Evolutionary conservation across 53 echinoderm and acorn worm species (phyloP), one percentile per base, ranked within the genome.

Genomic region (Echinarachnius parma): DNA sequence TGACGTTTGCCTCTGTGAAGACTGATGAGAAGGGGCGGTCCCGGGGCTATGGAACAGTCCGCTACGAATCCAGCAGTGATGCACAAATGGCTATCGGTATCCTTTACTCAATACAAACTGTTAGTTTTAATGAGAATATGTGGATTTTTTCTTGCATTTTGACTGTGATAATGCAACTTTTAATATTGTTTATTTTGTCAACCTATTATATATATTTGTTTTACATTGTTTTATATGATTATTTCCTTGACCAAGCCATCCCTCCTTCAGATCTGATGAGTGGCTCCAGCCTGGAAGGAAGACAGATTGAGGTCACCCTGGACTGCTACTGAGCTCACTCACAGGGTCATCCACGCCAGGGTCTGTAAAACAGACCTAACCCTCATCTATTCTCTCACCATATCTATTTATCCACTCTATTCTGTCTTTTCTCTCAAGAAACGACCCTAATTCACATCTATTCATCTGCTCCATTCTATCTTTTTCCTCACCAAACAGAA

Each of bases 41-140:
- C 57, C 85, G 85, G 34, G 96, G 96, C 11, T 96, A 78, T 75
- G 96, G 96, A 21, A 84, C 83, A 0, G 96, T 96, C 48, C 75
- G 91, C 11, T 96, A 87, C 53, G 85, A 85, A 39, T 76, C 60
- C 28, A 70, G 85, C 21, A 86, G 82, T 4, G 85, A 84, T 34
- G 96, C 96, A 14, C 61, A 62, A 18, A 87, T 62, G 28, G 96
- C 96, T 14, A 80, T 96, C 54, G 77, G 96, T 96, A 96, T 96
- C 96, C 96, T 96, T 91, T 89, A 35, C 39, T n/a, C n/a, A n/a
- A n/a, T n/a, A n/a, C n/a, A n/a, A n/a, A n/a, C n/a, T n/a, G n/a
- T n/a, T n/a, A n/a, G n/a, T n/a, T n/a, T n/a, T n/a, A n/a, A n/a
- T n/a, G n/a, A n/a, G n/a, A n/a, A n/a, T n/a, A n/a, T n/a, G n/a